Evolutionary conservation across 2,113 vertebrate genomes (phyloP).

Genomic region (Murina feae): DNA sequence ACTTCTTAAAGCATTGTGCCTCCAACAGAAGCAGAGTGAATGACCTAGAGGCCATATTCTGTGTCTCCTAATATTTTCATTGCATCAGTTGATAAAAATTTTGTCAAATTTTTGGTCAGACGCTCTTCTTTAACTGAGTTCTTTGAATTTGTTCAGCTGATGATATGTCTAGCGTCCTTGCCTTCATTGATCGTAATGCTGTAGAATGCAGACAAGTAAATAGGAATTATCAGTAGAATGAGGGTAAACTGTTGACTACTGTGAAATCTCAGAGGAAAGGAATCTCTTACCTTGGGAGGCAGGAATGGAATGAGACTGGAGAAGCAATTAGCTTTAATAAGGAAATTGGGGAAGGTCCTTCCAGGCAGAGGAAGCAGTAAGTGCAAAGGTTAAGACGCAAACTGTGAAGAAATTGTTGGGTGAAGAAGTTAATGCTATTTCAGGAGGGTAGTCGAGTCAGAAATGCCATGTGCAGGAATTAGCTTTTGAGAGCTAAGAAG

Average conservation of each 20-base stretch:
- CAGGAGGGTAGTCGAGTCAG: not conserved
- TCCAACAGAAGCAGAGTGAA: conserved; percentile 22
- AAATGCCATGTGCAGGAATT: not conserved
- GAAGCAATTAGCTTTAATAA: not conserved
- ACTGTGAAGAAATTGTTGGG: not conserved
- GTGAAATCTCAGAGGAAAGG: not conserved
- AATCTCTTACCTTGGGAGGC: not conserved
- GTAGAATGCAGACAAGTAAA: not conserved
- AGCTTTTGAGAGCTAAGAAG: not conserved
- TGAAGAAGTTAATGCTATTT: not conserved
- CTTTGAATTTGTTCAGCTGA: not conserved
- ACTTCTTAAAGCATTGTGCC: not conserved
- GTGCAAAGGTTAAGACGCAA: not conserved
- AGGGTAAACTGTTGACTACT: not conserved
- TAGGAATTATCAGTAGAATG: not conserved
- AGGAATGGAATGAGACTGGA: not conserved
- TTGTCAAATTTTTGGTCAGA: not conserved
- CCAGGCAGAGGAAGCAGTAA: not conserved
- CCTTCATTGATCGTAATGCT: not conserved
- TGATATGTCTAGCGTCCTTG: not conserved
- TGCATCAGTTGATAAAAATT: not conserved
- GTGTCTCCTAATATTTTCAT: not conserved
- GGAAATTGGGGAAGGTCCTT: not conserved
- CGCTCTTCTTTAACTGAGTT: not conserved
- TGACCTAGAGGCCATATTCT: not conserved